Evolutionary conservation across 2,888 invertebrate genomes (phyloP), one percentile per base, ranked within the genome.

Genomic region (Cantharis rufa): DNA sequence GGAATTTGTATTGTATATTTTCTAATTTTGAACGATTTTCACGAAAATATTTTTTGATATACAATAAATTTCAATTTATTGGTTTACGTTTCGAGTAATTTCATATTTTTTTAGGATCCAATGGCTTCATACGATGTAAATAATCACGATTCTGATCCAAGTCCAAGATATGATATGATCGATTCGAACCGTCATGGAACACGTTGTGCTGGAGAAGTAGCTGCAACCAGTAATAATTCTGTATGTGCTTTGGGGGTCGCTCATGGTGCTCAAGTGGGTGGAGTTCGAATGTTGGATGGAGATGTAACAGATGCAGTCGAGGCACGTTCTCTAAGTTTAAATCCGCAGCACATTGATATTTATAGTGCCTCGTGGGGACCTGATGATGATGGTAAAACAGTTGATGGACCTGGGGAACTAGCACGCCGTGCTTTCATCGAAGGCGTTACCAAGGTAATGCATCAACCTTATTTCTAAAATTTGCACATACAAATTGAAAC

Each of bases 321-420:
- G 89, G 98, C 99, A 1, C 92, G 96, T 79, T 98, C 98, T 0
- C 90, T 99, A 18, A 96, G 97, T 83, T 91, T 98, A 74, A 97
- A 98, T 88, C 96, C 96, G 21, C 96, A 99, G 84, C 98, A 99
- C 87, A 98, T 99, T 81, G 98, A 99, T 88, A 98, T 99, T 83
- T 99, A 99, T 89, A 98, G 97, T 85, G 98, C 98, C 7, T 97
- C 97, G 10, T 98, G 98, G 98, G 98, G 98, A 1, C 98, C 98
- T 0, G 98, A 99, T 85, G 98, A 99, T 87, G 98, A 99, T 86
- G 99, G 99, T 0, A 96, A 97, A 87, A 99, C 99, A 0, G 98
- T 98, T 0, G 98, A 98, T 85, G 99, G 99, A 0, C 99, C 99
- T 0, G 98, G 98, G 0, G 96, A 96, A 85, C 90, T 99, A 62